Base-by-base conservation (phyloP, 2,797 vertebrate genomes). In the Paratrypauchen microcephalus region DNA sequence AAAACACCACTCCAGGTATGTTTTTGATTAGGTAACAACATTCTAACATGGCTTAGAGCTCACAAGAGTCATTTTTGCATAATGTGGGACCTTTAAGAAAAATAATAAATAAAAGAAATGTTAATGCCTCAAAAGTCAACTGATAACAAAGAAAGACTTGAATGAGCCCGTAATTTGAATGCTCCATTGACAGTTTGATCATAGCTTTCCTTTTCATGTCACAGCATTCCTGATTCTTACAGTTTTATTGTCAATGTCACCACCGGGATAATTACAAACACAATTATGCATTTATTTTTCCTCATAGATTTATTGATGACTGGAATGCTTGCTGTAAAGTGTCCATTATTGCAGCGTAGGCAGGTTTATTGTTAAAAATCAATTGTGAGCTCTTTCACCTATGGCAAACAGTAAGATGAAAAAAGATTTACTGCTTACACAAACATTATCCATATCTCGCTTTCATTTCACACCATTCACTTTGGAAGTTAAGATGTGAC, bases 401-500 rank as follows among this genome's bases (percentile, higher is more conserved):
- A 12, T 52, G 23, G 18, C 63, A 50, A 52, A 50, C 19, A 30
- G 2, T 24, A n/a, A 9, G 52, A 23, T 47, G n/a, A 23, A 47
- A 26, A 63, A 26, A 30, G 60, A 62, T 5, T 55, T 54, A 39
- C 32, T 23, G 8, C 21, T 24, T 50, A 21, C 45, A 55, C 60
- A 54, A 50, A 39, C 23, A 48, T 8, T 39, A 36, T 78, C 68
- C 70, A 21, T n/a, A 24, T 68, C 61, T 68, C 62, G 50, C 62
- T 32, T 23, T 39, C 68, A 58, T 48, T 65, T 68, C 52, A 64
- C 32, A 52, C 32, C 3, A 39, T 39, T 30, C 59, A 24, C 79
- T 39, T 69, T 67, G 78, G 7, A 50, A 69, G 56, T 70, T 68
- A 66, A 78, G 77, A 79, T 58, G 16, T 28, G 74, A 65, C 76